These are phyloP conservation scores for Potamarius usumacintae DNA, from an alignment of 2,113 vertebrate genomes.

Conservation along the genomic window DNA sequence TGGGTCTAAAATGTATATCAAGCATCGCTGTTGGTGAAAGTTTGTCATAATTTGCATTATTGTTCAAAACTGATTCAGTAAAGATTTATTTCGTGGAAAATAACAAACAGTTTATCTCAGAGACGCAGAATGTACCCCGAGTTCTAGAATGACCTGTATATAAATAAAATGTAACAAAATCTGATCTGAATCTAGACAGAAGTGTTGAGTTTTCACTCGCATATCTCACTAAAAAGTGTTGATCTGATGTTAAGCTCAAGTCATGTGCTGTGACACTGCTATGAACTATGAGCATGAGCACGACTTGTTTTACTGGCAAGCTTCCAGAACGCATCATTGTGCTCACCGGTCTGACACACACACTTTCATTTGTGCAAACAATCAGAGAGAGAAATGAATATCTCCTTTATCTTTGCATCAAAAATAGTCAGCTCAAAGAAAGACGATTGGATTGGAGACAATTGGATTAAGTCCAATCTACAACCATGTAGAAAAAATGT, in stretches of 20 bases:
- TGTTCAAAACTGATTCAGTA: too few species aligned
- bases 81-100: too few species aligned
- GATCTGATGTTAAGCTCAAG: background rate
- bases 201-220: background rate
- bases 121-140: too few species aligned
- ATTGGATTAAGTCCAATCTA: background rate
- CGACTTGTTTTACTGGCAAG: background rate
- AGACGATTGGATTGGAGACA: too few species aligned
- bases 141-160: too few species aligned
- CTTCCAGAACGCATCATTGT: background rate
- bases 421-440: background rate
- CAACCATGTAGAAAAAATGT: background rate
- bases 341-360: background rate
- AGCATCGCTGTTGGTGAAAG: too few species aligned
- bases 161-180: background rate
- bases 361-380: background rate
- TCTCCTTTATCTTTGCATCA: background rate
- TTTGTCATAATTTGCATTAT: too few species aligned
- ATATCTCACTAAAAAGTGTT: background rate
- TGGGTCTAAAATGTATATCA: too few species aligned
- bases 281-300: background rate
- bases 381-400: background rate
- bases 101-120: too few species aligned
- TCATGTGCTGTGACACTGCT: background rate
- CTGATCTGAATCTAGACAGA: background rate